Base-by-base conservation (phyloP, 2,888 invertebrate species). In the Drosophila testacea region DNA sequence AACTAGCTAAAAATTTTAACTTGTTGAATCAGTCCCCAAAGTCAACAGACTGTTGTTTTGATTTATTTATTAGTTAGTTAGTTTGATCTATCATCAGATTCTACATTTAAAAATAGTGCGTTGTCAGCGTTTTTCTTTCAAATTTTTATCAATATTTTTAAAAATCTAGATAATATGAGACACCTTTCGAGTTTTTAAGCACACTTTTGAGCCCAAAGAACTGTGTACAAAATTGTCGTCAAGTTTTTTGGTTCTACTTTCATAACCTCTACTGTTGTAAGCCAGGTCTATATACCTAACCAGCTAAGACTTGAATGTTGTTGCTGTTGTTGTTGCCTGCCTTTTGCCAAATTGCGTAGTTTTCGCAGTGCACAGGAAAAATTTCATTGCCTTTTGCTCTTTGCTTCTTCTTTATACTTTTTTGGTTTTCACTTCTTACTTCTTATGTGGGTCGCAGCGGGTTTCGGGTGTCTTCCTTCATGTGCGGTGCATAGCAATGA, bases 401-500 rank as follows among this genome's bases (percentile, higher is more conserved):
- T 56, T 46, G 6, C 44, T 63, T 16, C 44, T 47, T 36, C 48
- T 68, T 46, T 63, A 44, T 55, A n/a, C 47, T 42, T 41, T 36
- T 51, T 38, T 51, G 59, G 44, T 65, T 36, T 22, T 30, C 32
- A 28, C 34, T 22, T 46, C 22, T 56, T 63, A 55, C 54, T 65
- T 44, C 65, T 51, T 74, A 71, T 69, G 61, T 73, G 83, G 85
- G 72, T 73, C 79, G 77, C 62, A 63, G 65, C 59, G 62, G 73
- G 73, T 65, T 28, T 68, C 55, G 42, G 62, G 54, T 55, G 30
- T 73, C 51, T 48, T 68, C 52, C 39, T 72, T 54, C 67, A 47
- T 74, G 62, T 79, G 76, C 70, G 71, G 69, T 84, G 85, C 85
- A 85, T 85, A 88, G 85, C 77, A 81, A 83, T 79, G 73, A 73